Percentiles rank a stretch among this genome's conserved stretches.
Conservation (phyloP, 2,797 vertebrate species). For the Xiphorhynchus erythropygius region DNA sequence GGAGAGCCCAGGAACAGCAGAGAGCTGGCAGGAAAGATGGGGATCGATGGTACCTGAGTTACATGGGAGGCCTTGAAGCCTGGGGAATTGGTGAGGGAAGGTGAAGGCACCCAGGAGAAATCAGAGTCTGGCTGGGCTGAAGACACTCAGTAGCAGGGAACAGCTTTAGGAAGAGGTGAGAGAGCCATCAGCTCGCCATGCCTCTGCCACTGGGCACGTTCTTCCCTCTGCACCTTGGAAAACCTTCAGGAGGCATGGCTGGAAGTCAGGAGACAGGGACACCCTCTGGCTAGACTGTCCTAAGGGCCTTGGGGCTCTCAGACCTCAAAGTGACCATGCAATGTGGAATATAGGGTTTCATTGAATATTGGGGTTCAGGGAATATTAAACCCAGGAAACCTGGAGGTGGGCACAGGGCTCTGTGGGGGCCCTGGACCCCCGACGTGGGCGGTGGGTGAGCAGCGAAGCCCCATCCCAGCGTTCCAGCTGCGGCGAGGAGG, state of each 20-base stretch:
- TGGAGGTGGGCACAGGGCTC: background rate
- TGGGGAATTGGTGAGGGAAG: background rate
- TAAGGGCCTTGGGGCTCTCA: background rate
- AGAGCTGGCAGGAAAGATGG: background rate
- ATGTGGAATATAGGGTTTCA: background rate
- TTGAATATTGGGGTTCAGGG: fast-evolving
- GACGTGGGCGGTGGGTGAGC: background rate
- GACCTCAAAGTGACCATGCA: fast-evolving
- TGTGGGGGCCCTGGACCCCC: fast-evolving
- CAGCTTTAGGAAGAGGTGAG: background rate
- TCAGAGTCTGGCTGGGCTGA: background rate
- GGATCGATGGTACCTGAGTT: background rate
- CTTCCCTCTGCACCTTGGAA: background rate
- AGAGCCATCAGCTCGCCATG: background rate
- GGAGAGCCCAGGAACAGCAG: background rate
- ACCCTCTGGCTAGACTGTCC: fast-evolving
- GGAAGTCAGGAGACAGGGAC: background rate
- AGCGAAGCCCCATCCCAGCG: background rate
- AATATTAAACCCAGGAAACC: background rate
- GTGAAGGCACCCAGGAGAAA: background rate
- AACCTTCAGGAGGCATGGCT: fast-evolving
- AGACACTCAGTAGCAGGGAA: background rate
- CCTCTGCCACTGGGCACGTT: background rate
- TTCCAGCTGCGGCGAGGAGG: background rate
- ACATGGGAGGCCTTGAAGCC: background rate